Base-by-base conservation (phyloP, 2,797 vertebrate genomes). In the Girardinus metallicus region DNA sequence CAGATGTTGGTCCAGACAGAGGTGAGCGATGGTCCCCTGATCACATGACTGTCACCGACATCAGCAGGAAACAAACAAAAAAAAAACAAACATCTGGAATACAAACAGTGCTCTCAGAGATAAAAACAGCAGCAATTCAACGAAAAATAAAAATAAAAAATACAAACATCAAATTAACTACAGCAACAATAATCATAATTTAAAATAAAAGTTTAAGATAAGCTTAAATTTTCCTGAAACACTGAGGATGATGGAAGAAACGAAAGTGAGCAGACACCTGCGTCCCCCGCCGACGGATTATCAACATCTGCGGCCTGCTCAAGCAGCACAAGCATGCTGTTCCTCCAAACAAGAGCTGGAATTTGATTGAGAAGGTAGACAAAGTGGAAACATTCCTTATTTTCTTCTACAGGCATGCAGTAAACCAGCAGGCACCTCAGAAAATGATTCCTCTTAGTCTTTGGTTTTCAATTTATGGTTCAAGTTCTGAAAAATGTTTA, bases 271-370 rank as follows among this genome's bases (percentile, higher is more conserved):
- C 31, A 7, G 73, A 72, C 47, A 49, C 66, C 60, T 13, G 13
- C 15, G 16, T 34, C 8, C 3, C 64, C 64, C 36, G 31, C 60
- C 62, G 21, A 73, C 26, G 76, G 81, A 70, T 86, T 13, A 80
- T 84, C 79, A 1, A 81, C 92, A 88, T 91, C 91, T 92, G 94
- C 75, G 83, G 85, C 88, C 92, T 91, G 91, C 82, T 95, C 95
- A 86, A 82, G 94, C 94, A 89, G 83, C 83, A 93, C 93, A 93
- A 95, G 90, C 93, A 89, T 82, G 92, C 94, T 84, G 93, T 93
- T 94, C 92, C 87, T 95, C 91, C 23, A 93, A 93, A 93, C 91
- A 93, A 94, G 77, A 90, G 90, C 92, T 91, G 78, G 87, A 91
- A 94, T 93, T 90, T 93, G 93, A 95, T 95, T 82, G 81, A 94